These are phyloP conservation scores for Tragelaphus imberbis DNA, from an alignment of 2,113 vertebrate genomes.

Conservation along the genomic window DNA sequence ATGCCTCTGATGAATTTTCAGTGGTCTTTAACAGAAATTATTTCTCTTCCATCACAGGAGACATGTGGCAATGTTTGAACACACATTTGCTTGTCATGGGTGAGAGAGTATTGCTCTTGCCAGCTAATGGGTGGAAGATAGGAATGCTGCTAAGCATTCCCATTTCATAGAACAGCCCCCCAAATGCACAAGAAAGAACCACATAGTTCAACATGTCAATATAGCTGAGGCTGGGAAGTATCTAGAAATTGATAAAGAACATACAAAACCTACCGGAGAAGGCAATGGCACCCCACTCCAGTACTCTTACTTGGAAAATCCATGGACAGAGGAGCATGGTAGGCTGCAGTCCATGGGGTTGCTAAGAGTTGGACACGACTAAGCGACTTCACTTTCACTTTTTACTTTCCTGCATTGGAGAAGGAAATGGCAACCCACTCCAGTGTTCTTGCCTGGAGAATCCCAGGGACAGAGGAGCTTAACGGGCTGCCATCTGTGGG, in stretches of 20 bases:
- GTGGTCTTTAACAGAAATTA: background rate
- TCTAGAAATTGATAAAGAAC: background rate
- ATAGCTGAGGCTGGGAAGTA: background rate
- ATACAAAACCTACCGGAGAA: background rate
- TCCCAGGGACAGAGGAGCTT: no score
- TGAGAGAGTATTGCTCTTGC: background rate
- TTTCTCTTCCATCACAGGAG: background rate
- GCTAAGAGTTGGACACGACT: no score
- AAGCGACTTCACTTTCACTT: no score
- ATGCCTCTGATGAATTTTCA: background rate
- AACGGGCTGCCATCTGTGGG: no score
- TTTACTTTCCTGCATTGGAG: no score
- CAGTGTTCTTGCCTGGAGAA: no score
- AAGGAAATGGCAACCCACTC: no score
- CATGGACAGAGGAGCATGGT: no score
- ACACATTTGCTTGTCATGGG: background rate
- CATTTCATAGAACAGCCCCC: background rate
- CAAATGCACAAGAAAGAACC: background rate
- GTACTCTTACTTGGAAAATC: no score
- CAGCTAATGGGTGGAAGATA: background rate
- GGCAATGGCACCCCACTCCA: no score
- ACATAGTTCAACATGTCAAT: background rate
- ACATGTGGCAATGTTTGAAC: background rate
- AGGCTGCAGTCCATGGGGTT: no score
- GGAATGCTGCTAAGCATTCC: background rate